Evolutionary conservation across 2,113 vertebrate species (phyloP), one percentile per base, ranked within the genome.

Genomic region (Actenoides hombroni): DNA sequence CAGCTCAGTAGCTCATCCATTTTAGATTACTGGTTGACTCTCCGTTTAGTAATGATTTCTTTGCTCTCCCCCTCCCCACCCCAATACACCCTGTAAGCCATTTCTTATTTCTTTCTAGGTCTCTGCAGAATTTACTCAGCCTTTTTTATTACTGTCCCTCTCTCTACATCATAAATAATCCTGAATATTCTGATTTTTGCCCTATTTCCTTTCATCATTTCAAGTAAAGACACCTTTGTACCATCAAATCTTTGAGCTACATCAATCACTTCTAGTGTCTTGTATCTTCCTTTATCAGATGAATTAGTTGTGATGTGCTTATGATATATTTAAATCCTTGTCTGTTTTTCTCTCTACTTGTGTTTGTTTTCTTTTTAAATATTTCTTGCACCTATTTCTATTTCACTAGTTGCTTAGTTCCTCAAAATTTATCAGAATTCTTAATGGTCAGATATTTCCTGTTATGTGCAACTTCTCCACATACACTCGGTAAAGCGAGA

Each of bases 171-270:
- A 0, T 85, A 97, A 95, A 95, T 92, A 94, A 95, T 75, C 61
- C 77, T 64, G 42, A 89, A 48, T 88, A 94, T 96, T 94, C 63
- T 86, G 82, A 69, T 93, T 94, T 95, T 92, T 91, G 68, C 71
- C 84, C 75, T 91, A 86, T 88, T 90, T 97, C 75, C 67, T 94
- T 92, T 90, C 40, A 88, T 96, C 90, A 77, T 69, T 94, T 91
- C 78, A 93, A 83, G 79, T 88, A 80, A 93, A 94, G 51, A 83
- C 0, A 1, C 33, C 59, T 92, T 93, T 97, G 88, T 95, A 95
- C 49, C 93, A 79, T 80, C 16, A 63, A 89, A 94, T 90, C 95
- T 95, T 94, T 76, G 67, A 88, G 87, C 79, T 88, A 95, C 90
- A 94, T 86, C 90, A 88, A 17, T 79, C 95, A 96, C 76, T 91